These are phyloP conservation scores for Nycticebus coucang DNA, from an alignment of 2,113 vertebrate genomes.

Conservation along the genomic window DNA sequence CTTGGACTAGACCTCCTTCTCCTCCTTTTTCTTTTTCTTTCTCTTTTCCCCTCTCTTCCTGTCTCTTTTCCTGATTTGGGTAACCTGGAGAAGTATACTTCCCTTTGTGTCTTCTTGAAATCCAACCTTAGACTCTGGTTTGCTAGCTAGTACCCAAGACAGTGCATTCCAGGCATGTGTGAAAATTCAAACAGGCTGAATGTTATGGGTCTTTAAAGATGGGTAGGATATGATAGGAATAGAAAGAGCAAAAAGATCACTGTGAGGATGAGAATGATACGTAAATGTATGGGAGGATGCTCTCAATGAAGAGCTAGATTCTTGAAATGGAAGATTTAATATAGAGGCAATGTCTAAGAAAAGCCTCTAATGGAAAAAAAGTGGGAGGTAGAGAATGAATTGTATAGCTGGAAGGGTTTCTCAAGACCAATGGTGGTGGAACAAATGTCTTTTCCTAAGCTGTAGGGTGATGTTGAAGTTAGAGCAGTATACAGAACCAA, in stretches of 20 bases:
- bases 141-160: neutral
- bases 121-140: neutral
- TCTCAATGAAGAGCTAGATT: neutral
- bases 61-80: neutral
- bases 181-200: neutral
- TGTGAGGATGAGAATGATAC: neutral
- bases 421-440: neutral
- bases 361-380: neutral
- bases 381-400: neutral
- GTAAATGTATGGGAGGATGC: neutral
- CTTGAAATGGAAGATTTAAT: constrained; percentile 9
- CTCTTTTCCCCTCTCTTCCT: neutral
- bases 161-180: neutral
- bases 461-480: neutral
- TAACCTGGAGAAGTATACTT: neutral
- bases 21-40: neutral
- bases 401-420: neutral
- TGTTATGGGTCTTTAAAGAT: neutral
- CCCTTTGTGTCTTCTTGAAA: neutral
- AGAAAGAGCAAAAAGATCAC: constrained; percentile 7
- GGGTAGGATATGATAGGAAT: neutral
- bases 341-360: neutral
- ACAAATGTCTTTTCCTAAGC: neutral
- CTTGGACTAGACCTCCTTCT: neutral
- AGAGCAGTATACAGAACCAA: neutral